Evolutionary conservation across 2,797 vertebrate species (phyloP), one percentile per base, ranked within the genome.

Genomic region (Sebastes diaconus): DNA sequence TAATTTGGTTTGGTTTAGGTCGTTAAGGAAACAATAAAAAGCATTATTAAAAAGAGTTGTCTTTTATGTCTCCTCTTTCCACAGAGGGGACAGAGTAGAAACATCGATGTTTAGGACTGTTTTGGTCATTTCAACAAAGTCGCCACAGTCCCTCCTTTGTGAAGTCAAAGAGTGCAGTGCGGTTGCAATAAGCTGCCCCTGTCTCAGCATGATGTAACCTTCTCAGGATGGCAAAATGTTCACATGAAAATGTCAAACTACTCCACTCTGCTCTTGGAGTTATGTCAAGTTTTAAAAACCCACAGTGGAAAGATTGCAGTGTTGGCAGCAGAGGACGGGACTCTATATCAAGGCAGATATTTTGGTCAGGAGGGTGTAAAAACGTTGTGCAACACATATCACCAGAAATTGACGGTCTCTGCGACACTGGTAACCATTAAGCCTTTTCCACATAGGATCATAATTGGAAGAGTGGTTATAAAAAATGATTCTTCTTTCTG

Each of bases 331-430:
- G 36, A 77, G 67, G 46, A 67, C 6, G 7, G 7, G 77, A 77
- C 55, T 71, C 68, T 88, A 79, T 84, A 89, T 91, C 73, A 83
- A 66, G 71, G 78, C 76, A 81, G 78, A 90, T 78, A 88, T 93
- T 93, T 88, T 75, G 85, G 92, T 90, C 76, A 61, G 67, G 71
- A 73, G 75, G 74, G 83, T 83, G 84, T 89, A 73, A 88, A 90
- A 88, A 80, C 57, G 16, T 39, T 24, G 68, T n/a, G 55, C 73
- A 66, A 87, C 84, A 83, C 87, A 86, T 63, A 85, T 88, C 80
- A 75, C 68, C 83, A 87, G 77, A 93, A 93, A 93, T 88, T 83
- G 73, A 84, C 9, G 58, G 88, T 81, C 91, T 86, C 24, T 79
- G 64, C 25, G 25, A 90, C 84, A 81, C 80, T 78, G 84, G 75